Evolutionary conservation across 2,888 invertebrate species (phyloP).

Genomic region (Tenthredo amoena): DNA sequence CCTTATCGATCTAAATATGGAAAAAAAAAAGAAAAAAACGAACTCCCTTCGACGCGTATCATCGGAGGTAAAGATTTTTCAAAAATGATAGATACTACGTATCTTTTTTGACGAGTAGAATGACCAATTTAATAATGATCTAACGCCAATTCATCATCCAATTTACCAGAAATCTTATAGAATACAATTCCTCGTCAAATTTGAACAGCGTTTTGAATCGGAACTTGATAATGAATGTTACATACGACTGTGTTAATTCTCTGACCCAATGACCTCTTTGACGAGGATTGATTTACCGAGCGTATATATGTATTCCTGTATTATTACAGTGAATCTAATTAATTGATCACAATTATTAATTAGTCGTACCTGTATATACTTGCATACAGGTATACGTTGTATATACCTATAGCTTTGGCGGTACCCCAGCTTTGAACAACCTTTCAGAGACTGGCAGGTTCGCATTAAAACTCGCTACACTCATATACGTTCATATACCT

Average conservation of each 20-base stretch:
- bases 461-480: not conserved
- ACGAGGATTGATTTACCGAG: not conserved
- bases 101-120: too few relatives aligned
- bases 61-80: too few relatives aligned
- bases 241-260: not conserved
- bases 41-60: too few relatives aligned
- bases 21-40: too few relatives aligned
- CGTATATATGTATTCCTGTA: not conserved
- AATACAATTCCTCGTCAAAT: not conserved
- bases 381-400: not conserved
- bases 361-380: not conserved
- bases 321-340: conserved; percentile 9
- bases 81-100: too few relatives aligned
- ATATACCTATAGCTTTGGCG: not conserved
- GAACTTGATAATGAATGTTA: not conserved
- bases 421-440: not conserved
- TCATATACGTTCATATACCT: not conserved
- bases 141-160: too few relatives aligned
- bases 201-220: not conserved
- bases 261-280: conserved; percentile 39
- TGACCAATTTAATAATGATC: too few relatives aligned
- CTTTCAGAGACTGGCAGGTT: not conserved
- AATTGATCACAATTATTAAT: conserved; percentile 42
- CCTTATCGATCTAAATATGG: too few relatives aligned
- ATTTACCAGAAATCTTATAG: too few relatives aligned